A percentile compares a stretch with the other conserved stretches of the same genome.
phyloP scores from a whole-genome alignment of 2,797 vertebrate genomes.

The Ctenopoma multispine region DNA sequence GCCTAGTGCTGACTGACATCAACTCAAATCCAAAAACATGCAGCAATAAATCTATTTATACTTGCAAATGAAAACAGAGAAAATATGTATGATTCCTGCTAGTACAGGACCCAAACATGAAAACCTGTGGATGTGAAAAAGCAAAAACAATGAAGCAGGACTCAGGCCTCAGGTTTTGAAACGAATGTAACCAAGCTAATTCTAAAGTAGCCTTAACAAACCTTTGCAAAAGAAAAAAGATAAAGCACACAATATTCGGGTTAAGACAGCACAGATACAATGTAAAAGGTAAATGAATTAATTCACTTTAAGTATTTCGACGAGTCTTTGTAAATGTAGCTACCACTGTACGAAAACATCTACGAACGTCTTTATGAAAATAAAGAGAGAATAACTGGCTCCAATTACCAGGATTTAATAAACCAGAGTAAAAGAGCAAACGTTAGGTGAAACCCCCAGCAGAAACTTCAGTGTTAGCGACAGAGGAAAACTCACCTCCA shows the following conservation, averaged over 20 bases:
- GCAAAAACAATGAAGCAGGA: slow-evolving; percentile 13
- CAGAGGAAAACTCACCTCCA: not conserved
- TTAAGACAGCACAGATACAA: not conserved
- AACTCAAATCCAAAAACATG: not conserved
- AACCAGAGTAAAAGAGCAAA: too few relatives aligned
- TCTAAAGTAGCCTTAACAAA: not conserved
- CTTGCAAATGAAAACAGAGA: not conserved
- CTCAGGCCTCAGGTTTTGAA: too few relatives aligned
- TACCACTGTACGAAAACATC: not conserved
- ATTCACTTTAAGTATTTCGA: too few relatives aligned
- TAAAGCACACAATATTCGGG: not conserved
- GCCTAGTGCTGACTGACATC: not conserved
- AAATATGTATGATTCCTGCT: not conserved
- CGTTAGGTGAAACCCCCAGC: not conserved
- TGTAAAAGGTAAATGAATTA: rapidly evolving
- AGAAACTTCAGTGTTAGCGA: not conserved
- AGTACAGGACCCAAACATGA: not conserved
- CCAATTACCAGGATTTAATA: too few relatives aligned
- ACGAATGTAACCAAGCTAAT: not conserved
- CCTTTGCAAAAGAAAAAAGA: not conserved
- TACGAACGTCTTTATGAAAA: not conserved
- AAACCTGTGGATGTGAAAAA: not conserved
- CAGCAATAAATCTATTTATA: not conserved
- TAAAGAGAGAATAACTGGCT: too few relatives aligned
- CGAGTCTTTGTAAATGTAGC: rapidly evolving